Conservation (phyloP, 2,888 invertebrate species). For the Arenicola marina region DNA sequence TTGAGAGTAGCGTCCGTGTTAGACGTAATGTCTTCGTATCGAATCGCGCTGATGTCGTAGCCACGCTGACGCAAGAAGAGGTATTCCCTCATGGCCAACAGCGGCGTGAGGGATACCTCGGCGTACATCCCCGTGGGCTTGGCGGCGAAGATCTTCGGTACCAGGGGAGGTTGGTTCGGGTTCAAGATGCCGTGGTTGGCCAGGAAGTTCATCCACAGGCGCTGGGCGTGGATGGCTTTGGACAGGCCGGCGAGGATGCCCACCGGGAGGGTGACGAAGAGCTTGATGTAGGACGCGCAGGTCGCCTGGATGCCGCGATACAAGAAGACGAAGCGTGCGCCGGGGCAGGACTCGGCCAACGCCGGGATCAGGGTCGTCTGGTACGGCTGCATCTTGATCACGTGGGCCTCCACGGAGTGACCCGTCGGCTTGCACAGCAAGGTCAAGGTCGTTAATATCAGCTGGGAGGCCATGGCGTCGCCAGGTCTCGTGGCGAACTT, state of each 20-base stretch:
- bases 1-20: no score
- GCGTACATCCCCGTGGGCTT: background rate
- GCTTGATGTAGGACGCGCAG: background rate
- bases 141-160: no score
- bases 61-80: background rate
- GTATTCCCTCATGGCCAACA: background rate
- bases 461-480: background rate
- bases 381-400: background rate
- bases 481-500: background rate
- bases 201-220: no score
- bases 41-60: background rate
- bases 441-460: background rate
- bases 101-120: no score
- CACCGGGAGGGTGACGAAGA: background rate
- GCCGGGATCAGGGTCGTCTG: background rate
- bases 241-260: no score
- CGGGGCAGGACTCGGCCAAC: background rate
- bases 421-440: background rate
- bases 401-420: background rate
- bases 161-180: no score
- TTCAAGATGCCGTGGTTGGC: no score
- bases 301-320: background rate
- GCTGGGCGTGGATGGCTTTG: background rate
- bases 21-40: slow-evolving; percentile 5
- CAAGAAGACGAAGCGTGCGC: background rate